Base-by-base conservation (phyloP, 2,797 vertebrate genomes). In the Acipenser transmontanus region DNA sequence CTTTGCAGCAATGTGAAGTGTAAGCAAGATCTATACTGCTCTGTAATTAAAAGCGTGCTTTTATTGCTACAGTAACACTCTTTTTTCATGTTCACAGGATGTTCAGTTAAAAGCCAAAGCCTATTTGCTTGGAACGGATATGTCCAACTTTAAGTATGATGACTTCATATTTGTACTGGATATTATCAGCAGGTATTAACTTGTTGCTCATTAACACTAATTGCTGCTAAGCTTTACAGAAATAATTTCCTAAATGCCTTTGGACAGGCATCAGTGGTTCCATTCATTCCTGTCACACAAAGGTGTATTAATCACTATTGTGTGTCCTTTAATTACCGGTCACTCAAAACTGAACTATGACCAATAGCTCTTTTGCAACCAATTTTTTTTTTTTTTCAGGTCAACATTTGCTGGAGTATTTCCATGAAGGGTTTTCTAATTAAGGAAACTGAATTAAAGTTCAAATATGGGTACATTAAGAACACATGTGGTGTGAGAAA, bases 131-230 rank as follows among this genome's bases (percentile, higher is more conserved):
- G 97, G 97, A 75, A 99, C 97, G 1, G 97, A 99, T 80, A 92
- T 99, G 87, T 98, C 97, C 52, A 97, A 93, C 86, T 99, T 99
- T 85, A 99, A 99, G 85, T 99, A 99, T 0, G 97, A 99, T 0
- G 95, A 99, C 84, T 99, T 99, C 86, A 99, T 99, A 70, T 93
- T 99, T 81, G 97, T 99, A 8, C 88, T 99, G 79, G 97, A 99
- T 79, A 91, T 99, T 85, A 93, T 93, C 83, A 98, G 95, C 93
- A 98, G 95, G 97, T 99, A 93, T 50, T 70, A 1, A 65, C 66
- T 34, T 34, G 34, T 34, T 73, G 71, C 69, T 77, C 68, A 49
- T 78, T 76, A 77, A 67, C 57, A 51, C 66, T 79, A 77, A 84
- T 67, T 65, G 47, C 54, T 57, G 50, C 57, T 1, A 34, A 20